phyloP scores from a whole-genome alignment of 2,797 vertebrate species.

The Peromyscus eremicus region DNA sequence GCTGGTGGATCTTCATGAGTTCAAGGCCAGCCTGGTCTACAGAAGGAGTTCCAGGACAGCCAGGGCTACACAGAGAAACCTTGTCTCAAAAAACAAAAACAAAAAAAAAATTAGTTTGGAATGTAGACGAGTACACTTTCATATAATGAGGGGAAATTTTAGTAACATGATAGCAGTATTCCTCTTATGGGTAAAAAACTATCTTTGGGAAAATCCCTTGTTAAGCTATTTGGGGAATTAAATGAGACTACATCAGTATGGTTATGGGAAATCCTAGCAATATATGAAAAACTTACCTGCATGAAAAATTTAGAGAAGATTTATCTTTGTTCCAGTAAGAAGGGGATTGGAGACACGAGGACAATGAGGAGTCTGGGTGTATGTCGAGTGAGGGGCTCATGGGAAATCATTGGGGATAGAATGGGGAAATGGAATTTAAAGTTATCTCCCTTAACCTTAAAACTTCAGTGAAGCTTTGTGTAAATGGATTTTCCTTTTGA shows the following conservation, averaged over 20 bases:
- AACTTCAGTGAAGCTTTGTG: neutral
- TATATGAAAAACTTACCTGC: neutral
- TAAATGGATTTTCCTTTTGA: neutral
- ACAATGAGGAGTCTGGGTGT: neutral
- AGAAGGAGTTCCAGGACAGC: neutral
- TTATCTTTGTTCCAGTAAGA: neutral
- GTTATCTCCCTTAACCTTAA: constrained; percentile 36
- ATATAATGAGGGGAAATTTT: constrained; percentile 18
- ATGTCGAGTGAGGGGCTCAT: neutral
- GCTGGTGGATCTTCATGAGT: neutral
- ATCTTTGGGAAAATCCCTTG: neutral
- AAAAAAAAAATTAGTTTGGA: neutral
- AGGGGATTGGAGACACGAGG: neutral
- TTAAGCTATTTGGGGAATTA: constrained; percentile 2
- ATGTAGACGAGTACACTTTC: neutral
- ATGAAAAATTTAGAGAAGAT: neutral
- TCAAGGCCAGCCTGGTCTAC: neutral
- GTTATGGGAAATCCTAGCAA: neutral
- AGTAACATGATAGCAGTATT: constrained; percentile 38
- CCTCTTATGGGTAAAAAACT: neutral
- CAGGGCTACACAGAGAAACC: neutral
- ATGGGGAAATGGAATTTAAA: neutral
- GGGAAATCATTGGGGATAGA: neutral
- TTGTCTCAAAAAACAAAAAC: neutral
- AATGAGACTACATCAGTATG: constrained; percentile 10